phyloP scores from a whole-genome alignment of 2,888 invertebrate genomes.

The Nomada lathburiana region DNA sequence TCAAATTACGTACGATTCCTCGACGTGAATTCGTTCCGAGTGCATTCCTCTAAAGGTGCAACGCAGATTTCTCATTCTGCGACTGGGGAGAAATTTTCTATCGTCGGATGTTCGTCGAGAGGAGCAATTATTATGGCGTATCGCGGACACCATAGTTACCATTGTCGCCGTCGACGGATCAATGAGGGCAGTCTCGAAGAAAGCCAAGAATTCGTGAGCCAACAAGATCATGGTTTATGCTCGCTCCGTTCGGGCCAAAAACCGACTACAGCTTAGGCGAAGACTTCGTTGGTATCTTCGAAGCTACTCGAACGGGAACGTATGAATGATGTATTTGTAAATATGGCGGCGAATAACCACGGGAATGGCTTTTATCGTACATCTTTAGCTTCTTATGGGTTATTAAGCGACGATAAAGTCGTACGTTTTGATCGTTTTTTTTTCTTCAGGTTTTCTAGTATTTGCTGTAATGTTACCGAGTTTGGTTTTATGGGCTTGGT shows the following conservation, averaged over 20 bases:
- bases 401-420: not conserved
- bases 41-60: not conserved
- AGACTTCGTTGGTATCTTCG: not conserved
- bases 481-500: too few relatives aligned
- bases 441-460: too few relatives aligned
- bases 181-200: conserved; percentile 5
- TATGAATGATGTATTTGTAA: conserved; percentile 11
- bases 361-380: conserved; percentile 8
- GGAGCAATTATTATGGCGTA: conserved; percentile 23
- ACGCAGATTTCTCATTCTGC: not conserved
- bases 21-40: not conserved
- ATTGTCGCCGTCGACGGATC: conserved; percentile 1
- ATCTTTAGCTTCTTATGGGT: not conserved
- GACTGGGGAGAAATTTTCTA: not conserved
- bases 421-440: not conserved
- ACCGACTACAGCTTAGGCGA: not conserved
- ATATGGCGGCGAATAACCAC: not conserved
- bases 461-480: not conserved
- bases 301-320: not conserved
- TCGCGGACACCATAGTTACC: conserved; percentile 1
- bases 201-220: conserved; percentile 14
- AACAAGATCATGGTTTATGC: not conserved
- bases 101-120: not conserved
- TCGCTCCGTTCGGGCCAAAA: not conserved
- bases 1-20: too few relatives aligned